phyloP scores from a whole-genome alignment of 2,888 invertebrate species.

The Zeuzera pyrina region DNA sequence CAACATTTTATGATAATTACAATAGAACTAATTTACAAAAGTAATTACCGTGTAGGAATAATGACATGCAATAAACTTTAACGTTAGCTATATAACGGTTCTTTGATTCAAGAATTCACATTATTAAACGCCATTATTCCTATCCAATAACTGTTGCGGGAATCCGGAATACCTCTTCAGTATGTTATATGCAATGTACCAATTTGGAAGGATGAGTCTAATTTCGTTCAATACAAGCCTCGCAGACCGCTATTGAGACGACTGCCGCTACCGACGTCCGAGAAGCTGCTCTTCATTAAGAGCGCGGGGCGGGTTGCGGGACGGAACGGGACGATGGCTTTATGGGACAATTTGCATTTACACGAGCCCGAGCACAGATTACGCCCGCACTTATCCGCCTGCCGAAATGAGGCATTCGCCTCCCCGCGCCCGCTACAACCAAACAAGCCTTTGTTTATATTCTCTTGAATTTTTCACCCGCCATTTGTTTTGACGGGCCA shows the following conservation, averaged over 20 bases:
- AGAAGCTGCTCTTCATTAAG: slow-evolving; percentile 66
- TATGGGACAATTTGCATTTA: slow-evolving; percentile 73
- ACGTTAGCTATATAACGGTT: background rate
- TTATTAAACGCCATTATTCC: background rate
- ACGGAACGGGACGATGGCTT: slow-evolving; percentile 48
- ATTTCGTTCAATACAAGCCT: slow-evolving; percentile 49
- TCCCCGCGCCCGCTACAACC: slow-evolving; percentile 41
- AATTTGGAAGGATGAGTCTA: too few relatives aligned
- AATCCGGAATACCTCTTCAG: background rate
- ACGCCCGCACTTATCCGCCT: slow-evolving; percentile 66
- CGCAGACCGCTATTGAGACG: slow-evolving; percentile 58
- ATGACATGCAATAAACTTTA: too few relatives aligned
- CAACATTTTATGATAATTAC: too few relatives aligned
- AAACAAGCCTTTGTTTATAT: slow-evolving; percentile 68
- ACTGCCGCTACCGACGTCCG: slow-evolving; percentile 51
- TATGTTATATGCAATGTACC: too few relatives aligned
- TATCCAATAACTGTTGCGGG: background rate
- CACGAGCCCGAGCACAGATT: slow-evolving; percentile 69
- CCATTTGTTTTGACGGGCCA: slow-evolving; percentile 62
- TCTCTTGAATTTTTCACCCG: slow-evolving; percentile 58
- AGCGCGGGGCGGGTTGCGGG: slow-evolving; percentile 28
- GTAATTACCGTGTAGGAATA: too few relatives aligned
- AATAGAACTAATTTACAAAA: too few relatives aligned
- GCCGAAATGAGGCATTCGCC: slow-evolving; percentile 56
- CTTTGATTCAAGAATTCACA: background rate